Base-by-base conservation (phyloP, 2,888 invertebrate genomes). In the Kryphioiulus occultus region DNA sequence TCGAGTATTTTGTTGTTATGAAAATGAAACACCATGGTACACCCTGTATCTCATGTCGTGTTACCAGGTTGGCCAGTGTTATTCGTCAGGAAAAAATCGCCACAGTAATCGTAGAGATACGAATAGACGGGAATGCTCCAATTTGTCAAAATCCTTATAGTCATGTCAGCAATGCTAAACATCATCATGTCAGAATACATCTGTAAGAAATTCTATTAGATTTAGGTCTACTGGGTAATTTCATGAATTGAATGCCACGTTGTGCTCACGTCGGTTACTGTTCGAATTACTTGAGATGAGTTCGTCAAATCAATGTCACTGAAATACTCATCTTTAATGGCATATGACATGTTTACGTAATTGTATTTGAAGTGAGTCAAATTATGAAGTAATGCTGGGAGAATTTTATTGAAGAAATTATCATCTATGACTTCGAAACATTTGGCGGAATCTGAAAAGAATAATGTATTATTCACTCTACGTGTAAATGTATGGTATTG, bases 261-360 rank as follows among this genome's bases (percentile, higher is more conserved):
- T 26, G 68, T 12, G 26, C 44, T 85, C 47, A 85, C 85, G 19
- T 85, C 44, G 26, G 42, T 47, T 17, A 30, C 39, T 22, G 85
- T 47, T 19, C 42, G 42, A 44, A 44, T 85, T 19, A 85, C 85
- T 85, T 85, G 85, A 22, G 44, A 30, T 17, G 42, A 30, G 30
- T 85, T 44, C 3, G 30, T 22, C 9, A 85, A 42, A 17, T 85
- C 85, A 10, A 85, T 85, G 42, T 85, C 85, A 5, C 22, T 85
- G 85, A 42, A 85, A 44, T 85, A 85, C 17, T 85, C 85, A 26
- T 85, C 85, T 85, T 85, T 85, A 85, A 85, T 85, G n/a, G 85
- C 85, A 47, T 85, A 85, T 10, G 85, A 85, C 47, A 85, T 22
- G 44, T 85, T 85, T 17, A 85, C 44, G 30, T 47, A 85, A 44